Conservation (phyloP, 64 coral and sea anemone species). For the Pocillopora verrucosa region DNA sequence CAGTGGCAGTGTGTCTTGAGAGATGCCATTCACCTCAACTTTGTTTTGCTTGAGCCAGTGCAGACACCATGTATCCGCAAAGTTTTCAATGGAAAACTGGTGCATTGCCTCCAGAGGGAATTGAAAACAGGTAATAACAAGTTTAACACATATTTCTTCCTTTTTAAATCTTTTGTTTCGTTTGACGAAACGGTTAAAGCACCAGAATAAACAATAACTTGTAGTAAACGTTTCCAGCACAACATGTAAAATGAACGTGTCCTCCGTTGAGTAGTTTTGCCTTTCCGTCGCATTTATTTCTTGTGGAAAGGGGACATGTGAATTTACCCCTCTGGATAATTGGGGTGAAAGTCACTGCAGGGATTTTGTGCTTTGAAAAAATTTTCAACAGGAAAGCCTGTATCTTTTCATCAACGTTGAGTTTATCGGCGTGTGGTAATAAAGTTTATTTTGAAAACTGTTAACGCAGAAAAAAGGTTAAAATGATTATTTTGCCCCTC, state of each 20-base stretch:
- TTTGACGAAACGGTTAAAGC: not conserved
- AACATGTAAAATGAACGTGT: too few relatives aligned
- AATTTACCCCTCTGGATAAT: too few relatives aligned
- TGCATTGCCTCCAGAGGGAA: conserved; percentile 7
- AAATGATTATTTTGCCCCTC: not conserved
- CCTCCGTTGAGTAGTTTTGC: too few relatives aligned
- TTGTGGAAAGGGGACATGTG: too few relatives aligned
- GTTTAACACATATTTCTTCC: not conserved
- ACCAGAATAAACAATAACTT: too few relatives aligned
- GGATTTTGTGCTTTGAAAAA: too few relatives aligned
- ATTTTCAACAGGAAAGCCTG: not conserved
- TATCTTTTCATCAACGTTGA: not conserved
- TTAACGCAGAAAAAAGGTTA: too few relatives aligned
- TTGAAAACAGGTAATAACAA: conserved; percentile 33
- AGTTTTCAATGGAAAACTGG: conserved; percentile 44
- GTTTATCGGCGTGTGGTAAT: not conserved
- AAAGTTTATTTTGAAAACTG: not conserved
- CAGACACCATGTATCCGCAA: conserved; percentile 47
- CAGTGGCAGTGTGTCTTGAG: conserved; percentile 82
- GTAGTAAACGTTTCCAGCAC: too few relatives aligned
- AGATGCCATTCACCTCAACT: conserved; percentile 57
- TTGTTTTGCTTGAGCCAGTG: conserved; percentile 45
- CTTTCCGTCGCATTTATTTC: too few relatives aligned
- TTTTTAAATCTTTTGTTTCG: not conserved
- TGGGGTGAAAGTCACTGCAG: too few relatives aligned